Base-by-base conservation (phyloP, 2,888 invertebrate species). In the Doris montereyensis region DNA sequence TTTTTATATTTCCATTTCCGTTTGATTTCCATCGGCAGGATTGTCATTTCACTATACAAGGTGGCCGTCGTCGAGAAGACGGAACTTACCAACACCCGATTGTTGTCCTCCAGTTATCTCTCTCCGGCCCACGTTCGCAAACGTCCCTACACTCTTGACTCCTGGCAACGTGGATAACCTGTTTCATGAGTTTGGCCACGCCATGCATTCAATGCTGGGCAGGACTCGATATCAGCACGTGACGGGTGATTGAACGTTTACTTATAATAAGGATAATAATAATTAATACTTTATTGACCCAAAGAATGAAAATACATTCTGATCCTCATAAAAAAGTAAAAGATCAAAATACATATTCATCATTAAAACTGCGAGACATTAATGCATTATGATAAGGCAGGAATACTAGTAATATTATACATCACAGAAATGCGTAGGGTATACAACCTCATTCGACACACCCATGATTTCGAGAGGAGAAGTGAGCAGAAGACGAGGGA, bases 181-280 rank as follows among this genome's bases (percentile, higher is more conserved):
- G 84, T 99, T 99, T 92, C 99, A 99, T 91, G 99, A 99, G 93
- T 95, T 97, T 95, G 99, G 99, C 0, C 99, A 99, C 93, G 99
- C 99, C 21, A 95, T 99, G 94, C 99, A 99, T 92, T 98, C 98
- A 24, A 98, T 99, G 97, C 92, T 99, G 84, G 99, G 97, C 1
- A 94, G 98, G 73, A 98, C 98, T 0, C 94, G 94, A 81, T 97
- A 98, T 92, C 99, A 99, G 92, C 99, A 99, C 92, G 97, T 99
- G 67, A 96, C 98, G 2, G 93, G 92, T 91, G 4, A 57, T 71
- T 76, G n/a, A n/a, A 5, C 52, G 24, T n/a, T 52, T 52, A 52
- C 13, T 13, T 52, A 13, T 52, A 13, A 13, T 52, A 60, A 4
- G n/a, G n/a, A n/a, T n/a, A n/a, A n/a, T n/a, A n/a, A n/a, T n/a